Conservation (phyloP, 2,888 invertebrate genomes). For the Acrocyrtus sp. region DNA sequence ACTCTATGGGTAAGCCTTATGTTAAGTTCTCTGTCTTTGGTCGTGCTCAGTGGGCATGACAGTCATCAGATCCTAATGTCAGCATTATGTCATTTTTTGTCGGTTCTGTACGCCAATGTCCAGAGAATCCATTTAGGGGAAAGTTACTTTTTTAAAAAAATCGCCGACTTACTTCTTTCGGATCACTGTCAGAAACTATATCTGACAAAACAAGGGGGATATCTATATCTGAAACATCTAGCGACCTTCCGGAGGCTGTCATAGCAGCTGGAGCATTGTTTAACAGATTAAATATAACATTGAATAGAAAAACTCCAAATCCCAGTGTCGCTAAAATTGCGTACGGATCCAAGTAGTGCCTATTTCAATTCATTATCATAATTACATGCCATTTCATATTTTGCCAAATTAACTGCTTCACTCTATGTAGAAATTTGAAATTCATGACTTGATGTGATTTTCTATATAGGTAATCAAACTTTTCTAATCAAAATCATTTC, state of each 20-base stretch:
- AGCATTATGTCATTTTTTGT: background rate
- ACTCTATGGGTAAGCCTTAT: too few relatives aligned
- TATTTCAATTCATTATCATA: conserved; percentile 22
- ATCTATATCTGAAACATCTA: conserved; percentile 62
- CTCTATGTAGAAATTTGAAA: background rate
- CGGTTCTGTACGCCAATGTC: too few relatives aligned
- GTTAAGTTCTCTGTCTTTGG: too few relatives aligned
- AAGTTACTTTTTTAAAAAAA: conserved; percentile 26
- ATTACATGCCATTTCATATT: background rate
- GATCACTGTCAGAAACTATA: conserved; percentile 53
- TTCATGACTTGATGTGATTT: too few relatives aligned
- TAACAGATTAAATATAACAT: conserved; percentile 64
- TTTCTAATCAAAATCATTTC: background rate
- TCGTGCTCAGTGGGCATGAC: too few relatives aligned
- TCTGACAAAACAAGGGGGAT: conserved; percentile 63
- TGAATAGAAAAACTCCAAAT: conserved; percentile 64
- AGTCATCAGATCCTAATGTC: too few relatives aligned
- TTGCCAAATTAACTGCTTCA: background rate
- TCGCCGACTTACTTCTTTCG: conserved; percentile 59
- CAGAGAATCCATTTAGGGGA: background rate
- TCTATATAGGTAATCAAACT: background rate
- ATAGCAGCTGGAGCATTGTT: conserved; percentile 56
- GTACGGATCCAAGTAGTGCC: conserved; percentile 64
- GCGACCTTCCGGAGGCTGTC: conserved; percentile 58
- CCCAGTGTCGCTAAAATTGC: conserved; percentile 64